Evolutionary conservation across 2,113 vertebrate genomes (phyloP), one percentile per base, ranked within the genome.

Genomic region (Apteryx mantelli): DNA sequence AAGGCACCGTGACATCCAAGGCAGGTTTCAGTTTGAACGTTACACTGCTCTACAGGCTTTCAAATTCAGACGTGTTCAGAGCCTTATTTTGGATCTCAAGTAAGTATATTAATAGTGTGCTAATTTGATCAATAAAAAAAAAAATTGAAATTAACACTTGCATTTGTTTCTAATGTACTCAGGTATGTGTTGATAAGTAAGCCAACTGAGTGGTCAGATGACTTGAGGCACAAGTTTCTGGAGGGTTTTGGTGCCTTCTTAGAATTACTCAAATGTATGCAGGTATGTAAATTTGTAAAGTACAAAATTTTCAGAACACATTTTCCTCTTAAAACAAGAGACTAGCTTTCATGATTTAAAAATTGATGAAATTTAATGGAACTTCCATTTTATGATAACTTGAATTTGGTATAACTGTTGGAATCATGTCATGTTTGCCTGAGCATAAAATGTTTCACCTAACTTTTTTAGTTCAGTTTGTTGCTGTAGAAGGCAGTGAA

Each of bases 41-140:
- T 99, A 99, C 93, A 99, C 99, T 2, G 98, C 99, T 42, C 98
- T 99, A 89, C 99, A 99, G 95, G 99, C 99, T 97, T 99, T 99
- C 97, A 99, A 99, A 97, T 99, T 99, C 69, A 98, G 98, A 46
- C 98, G 99, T 63, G 99, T 99, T 74, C 99, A 99, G 97, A 99
- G 99, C 94, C 98, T 99, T 94, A 99, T 99, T 89, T 98, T 99
- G 95, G 99, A 99, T 97, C 99, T 99, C 85, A 99, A 99, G 99
- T 99, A 96, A 98, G 99, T 82, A n/a, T 53, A 16, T 71, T 15
- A 34, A 84, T 36, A 56, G 2, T 21, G 4, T 93, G 42, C 42
- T 69, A 9, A 56, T 89, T 52, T 94, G 86, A 77, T 82, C 68
- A 95, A 60, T 12, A 24, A 74, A 11, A 70, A 71, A 34, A 32